Percentiles rank a stretch among this genome's conserved stretches.
Conservation (phyloP, 2,797 vertebrate genomes). For the Miichthys miiuy region DNA sequence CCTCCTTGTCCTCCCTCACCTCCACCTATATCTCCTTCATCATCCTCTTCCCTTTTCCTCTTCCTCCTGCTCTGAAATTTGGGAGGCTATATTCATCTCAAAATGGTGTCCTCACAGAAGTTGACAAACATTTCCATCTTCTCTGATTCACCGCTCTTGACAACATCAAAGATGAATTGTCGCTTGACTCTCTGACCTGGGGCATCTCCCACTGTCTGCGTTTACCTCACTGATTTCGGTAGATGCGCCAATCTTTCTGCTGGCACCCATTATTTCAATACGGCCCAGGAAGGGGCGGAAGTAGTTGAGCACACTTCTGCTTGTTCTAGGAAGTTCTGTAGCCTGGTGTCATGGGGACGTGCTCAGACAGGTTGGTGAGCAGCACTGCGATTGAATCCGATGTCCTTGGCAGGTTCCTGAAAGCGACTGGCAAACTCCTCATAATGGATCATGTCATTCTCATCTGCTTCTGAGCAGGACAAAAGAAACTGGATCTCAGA, state of each 20-base stretch:
- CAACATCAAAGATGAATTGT: constrained; percentile 98
- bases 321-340: constrained; percentile 92
- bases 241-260: constrained; percentile 95
- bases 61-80: constrained; percentile 94
- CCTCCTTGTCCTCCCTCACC: constrained; percentile 66
- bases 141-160: constrained; percentile 95
- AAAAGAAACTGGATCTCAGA: constrained; percentile 96
- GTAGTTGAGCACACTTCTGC: constrained; percentile 95
- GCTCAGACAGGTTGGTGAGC: constrained; percentile 95
- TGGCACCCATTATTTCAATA: constrained; percentile 97
- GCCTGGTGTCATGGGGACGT: constrained; percentile 93
- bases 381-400: constrained; percentile 98
- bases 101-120: constrained; percentile 99
- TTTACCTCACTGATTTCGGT: constrained; percentile 97
- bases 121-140: constrained; percentile 99
- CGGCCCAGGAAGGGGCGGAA: constrained; percentile 95
- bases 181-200: constrained; percentile 96
- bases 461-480: constrained; percentile 95
- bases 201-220: constrained; percentile 98
- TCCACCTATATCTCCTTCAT: constrained; percentile 76
- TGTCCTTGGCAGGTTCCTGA: constrained; percentile 96
- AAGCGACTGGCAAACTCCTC: constrained; percentile 95
- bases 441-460: constrained; percentile 97
- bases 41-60: constrained; percentile 88
- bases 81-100: constrained; percentile 98